Evolutionary conservation across 1,140 invertebrate species (phyloP), one percentile per base, ranked within the genome.

Genomic region (Sycophila sp.): DNA sequence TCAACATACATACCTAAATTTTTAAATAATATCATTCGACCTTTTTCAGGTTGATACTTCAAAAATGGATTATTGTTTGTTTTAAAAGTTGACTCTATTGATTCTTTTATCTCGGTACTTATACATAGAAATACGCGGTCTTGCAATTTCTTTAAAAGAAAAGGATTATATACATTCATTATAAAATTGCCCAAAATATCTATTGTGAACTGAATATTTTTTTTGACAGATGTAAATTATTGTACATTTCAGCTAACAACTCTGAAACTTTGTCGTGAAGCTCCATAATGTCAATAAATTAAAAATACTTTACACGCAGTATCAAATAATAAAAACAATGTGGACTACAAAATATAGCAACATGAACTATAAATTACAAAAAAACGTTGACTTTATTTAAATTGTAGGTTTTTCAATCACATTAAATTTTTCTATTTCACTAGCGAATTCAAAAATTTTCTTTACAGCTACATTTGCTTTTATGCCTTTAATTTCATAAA

Each of bases 171-270:
- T 24, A 38, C 58, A 19, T 58, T 51, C 7, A 32, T 30, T 45
- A 72, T 64, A 55, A 68, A 73, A 58, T 68, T 38, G 4, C 51
- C 40, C 24, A 51, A 34, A 11, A 59, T 6, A 38, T 22, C 1
- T 40, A 73, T 59, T 19, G 69, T 65, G 7, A 51, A 22, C 24
- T 69, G 28, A 58, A 73, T 60, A 45, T 65, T 13, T 42, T 26
- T 38, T 40, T 55, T 45, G 51, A 63, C 4, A 72, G 49, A 30
- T 72, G 63, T 10, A 68, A 62, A 63, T 72, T 72, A 2, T 30
- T 42, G 47, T 72, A 68, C 11, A 72, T 17, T 22, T 58, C 19
- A 64, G 56, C 56, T 1, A 38, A 28, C 19, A 72, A 47, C 47
- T 72, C 26, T 17, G 22, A n/a, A 64, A 72, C 36, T 15, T 72